Evolutionary conservation across 2,888 invertebrate species (phyloP).

Genomic region (Agriopis aurantiaria): DNA sequence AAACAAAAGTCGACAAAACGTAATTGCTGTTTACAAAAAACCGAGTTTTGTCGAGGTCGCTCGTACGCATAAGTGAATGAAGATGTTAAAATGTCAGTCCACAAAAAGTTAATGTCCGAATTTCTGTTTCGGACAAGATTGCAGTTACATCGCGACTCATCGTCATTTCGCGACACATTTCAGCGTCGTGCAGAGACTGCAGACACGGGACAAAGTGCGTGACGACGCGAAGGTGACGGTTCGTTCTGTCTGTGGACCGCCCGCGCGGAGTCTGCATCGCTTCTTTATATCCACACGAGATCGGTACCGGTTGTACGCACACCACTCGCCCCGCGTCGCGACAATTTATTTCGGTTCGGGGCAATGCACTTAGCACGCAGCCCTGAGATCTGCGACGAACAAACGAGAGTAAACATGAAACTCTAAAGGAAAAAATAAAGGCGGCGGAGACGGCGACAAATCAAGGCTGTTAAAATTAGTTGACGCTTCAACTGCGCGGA

Average conservation of each 20-base stretch:
- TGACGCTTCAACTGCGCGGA: constrained; percentile 47
- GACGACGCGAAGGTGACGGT: constrained; percentile 66
- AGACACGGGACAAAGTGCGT: constrained; percentile 51
- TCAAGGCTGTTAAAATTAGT: constrained; percentile 75
- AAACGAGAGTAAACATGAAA: constrained; percentile 76
- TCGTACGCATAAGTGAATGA: constrained; percentile 43
- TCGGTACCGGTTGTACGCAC: constrained; percentile 82
- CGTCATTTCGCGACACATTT: constrained; percentile 53
- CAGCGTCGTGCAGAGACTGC: constrained; percentile 49
- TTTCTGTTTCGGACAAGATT: constrained; percentile 50
- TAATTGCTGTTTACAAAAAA: constrained; percentile 38
- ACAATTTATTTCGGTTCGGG: constrained; percentile 86
- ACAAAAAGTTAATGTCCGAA: constrained; percentile 65
- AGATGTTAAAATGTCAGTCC: constrained; percentile 55
- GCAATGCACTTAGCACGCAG: constrained; percentile 82
- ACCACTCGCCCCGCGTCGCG: constrained; percentile 73
- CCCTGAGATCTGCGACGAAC: constrained; percentile 76
- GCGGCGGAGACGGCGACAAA: constrained; percentile 63
- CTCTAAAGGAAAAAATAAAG: constrained; percentile 61
- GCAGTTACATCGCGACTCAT: constrained; percentile 50
- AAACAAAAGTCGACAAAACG: constrained; percentile 37
- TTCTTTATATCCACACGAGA: constrained; percentile 55
- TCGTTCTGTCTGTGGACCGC: constrained; percentile 66
- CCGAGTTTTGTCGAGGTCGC: constrained; percentile 30
- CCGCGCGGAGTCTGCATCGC: constrained; percentile 52